These are phyloP conservation scores for Nymphalis polychloros DNA, from an alignment of 2,888 invertebrate species.

Conservation along the genomic window DNA sequence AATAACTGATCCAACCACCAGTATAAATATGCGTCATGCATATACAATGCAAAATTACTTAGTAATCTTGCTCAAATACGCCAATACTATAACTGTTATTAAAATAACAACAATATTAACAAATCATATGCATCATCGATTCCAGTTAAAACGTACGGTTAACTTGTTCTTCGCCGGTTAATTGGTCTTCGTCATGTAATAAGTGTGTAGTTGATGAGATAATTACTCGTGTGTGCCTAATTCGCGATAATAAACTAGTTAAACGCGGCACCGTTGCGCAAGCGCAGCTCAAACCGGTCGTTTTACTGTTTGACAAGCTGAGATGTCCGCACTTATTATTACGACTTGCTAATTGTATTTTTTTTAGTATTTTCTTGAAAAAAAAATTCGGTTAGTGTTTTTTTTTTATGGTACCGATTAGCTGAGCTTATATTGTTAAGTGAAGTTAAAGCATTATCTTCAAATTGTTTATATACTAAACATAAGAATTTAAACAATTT, in stretches of 20 bases:
- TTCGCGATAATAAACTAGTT: conserved; percentile 30
- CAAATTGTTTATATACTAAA: no score
- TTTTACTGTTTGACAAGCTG: conserved; percentile 11
- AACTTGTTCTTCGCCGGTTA: background rate
- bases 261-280: conserved; percentile 21
- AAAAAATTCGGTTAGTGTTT: background rate
- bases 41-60: no score
- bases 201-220: conserved; percentile 17
- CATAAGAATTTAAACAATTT: no score
- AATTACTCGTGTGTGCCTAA: conserved; percentile 31
- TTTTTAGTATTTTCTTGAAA: background rate
- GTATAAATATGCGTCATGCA: no score
- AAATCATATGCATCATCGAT: no score
- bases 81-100: no score
- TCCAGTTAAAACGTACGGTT: no score
- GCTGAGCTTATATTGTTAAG: no score
- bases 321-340: conserved; percentile 1
- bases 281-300: conserved; percentile 20
- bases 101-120: no score
- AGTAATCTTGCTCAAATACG: no score
- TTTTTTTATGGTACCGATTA: background rate
- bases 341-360: background rate
- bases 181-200: background rate
- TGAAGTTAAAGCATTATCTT: background rate
- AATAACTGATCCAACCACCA: no score